Evolutionary conservation across 2,888 invertebrate species (phyloP), one percentile per base, ranked within the genome.

Genomic region (Chironomus riparius): DNA sequence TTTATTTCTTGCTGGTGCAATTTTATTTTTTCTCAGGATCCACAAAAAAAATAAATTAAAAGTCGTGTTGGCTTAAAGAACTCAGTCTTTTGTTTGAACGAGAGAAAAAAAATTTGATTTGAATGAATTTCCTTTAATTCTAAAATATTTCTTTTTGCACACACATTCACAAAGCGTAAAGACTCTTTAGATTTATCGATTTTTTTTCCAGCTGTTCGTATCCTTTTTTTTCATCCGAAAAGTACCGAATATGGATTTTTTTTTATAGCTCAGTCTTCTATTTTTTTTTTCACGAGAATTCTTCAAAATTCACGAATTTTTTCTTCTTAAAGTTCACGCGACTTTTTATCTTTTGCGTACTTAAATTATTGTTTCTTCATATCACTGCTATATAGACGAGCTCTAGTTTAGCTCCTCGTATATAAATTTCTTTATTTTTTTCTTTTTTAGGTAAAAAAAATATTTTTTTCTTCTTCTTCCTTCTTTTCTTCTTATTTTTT

Each of bases 191-290:
- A 71, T 50, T 71, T 71, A 71, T 71, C 38, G 71, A 71, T 71
- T 71, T 71, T 71, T 71, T 71, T 61, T 71, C 61, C 71, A 71
- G 56, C 71, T 71, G 71, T 71, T 71, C 56, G 21, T 70, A 28
- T 69, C 69, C 50, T 56, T 71, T 71, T 56, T 38, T 22, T 61
- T 24, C 18, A 21, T n/a, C 71, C 28, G 61, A 71, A 47, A 15
- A n/a, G 24, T 47, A 21, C 69, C 47, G 47, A 70, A 70, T 47
- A 18, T 56, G 56, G 13, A 56, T 71, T 71, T 71, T 71, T 71
- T 68, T 28, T 61, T 61, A 15, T 15, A 47, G 24, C 68, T 68
- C 68, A 70, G 71, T 71, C 71, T 71, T 38, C 38, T 28, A 24
- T 28, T 4, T 28, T 70, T 62, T n/a, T n/a, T 15, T 70, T 18